phyloP scores from a whole-genome alignment of 2,888 invertebrate genomes.

The Stenodera caucasica region DNA sequence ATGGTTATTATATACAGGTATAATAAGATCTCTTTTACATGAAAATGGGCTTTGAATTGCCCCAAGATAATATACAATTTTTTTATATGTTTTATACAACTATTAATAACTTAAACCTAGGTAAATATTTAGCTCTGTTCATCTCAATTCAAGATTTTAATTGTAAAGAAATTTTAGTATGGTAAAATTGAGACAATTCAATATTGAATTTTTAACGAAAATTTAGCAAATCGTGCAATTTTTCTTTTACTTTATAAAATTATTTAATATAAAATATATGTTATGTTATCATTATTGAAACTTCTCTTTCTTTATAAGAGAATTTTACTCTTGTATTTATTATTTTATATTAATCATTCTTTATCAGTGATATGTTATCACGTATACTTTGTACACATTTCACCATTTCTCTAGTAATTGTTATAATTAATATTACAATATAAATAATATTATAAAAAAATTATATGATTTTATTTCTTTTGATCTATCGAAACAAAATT shows the following conservation, averaged over 20 bases:
- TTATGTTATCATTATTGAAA: constrained; percentile 27
- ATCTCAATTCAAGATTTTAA: constrained; percentile 27
- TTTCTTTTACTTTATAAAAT: constrained; percentile 31
- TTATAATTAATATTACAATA: constrained; percentile 36
- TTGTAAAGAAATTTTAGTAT: too few relatives aligned
- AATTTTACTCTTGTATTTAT: background rate
- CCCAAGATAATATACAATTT: constrained; percentile 37
- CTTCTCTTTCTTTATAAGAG: background rate
- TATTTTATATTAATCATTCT: background rate
- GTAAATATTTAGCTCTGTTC: constrained; percentile 19
- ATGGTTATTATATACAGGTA: constrained; percentile 34
- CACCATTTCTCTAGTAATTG: constrained; percentile 44
- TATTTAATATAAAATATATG: constrained; percentile 31
- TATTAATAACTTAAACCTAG: constrained; percentile 42
- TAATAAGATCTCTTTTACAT: constrained; percentile 48
- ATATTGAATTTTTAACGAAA: constrained; percentile 7
- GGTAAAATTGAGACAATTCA: constrained; percentile 12
- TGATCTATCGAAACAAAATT: too few relatives aligned
- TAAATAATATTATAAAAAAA: constrained; percentile 34
- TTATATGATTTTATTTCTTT: too few relatives aligned
- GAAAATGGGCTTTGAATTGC: constrained; percentile 47
- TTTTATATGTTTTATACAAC: constrained; percentile 49
- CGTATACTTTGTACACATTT: constrained; percentile 44
- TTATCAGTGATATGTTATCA: background rate
- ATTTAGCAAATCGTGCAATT: constrained; percentile 32